Evolutionary conservation across 1,140 invertebrate species (phyloP).

Genomic region (Tetragonula clypearis): DNA sequence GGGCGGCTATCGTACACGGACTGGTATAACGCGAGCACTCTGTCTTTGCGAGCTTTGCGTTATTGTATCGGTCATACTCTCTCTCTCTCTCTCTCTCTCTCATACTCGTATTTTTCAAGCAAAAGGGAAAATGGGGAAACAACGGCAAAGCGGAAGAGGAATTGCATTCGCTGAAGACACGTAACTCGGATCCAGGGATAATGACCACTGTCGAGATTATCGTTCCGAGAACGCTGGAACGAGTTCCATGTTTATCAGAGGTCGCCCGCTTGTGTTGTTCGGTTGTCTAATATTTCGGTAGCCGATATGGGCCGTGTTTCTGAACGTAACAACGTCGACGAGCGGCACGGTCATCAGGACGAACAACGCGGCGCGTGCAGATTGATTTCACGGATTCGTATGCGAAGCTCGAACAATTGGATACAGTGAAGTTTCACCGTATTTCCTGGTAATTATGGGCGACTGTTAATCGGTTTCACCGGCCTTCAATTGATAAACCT

Average conservation of each 20-base stretch:
- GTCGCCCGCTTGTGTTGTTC: background rate
- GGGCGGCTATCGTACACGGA: conserved; percentile 38
- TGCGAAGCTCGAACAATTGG: no score
- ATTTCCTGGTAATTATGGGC: background rate
- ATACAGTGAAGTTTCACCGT: background rate
- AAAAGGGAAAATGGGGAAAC: background rate
- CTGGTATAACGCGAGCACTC: conserved; percentile 37
- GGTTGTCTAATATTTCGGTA: conserved; percentile 31
- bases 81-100: background rate
- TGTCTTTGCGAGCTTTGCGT: background rate
- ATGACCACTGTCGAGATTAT: conserved; percentile 32
- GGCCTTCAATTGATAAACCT: conserved; percentile 27
- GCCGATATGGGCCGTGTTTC: background rate
- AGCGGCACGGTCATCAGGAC: no score
- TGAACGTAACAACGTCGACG: background rate
- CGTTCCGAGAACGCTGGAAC: conserved; percentile 17
- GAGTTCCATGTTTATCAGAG: conserved; percentile 35
- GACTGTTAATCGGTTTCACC: background rate
- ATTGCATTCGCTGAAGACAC: conserved; percentile 10
- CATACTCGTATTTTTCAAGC: no score
- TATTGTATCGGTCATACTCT: background rate
- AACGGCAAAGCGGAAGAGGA: conserved; percentile 16
- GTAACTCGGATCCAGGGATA: conserved; percentile 18
- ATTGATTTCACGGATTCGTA: conserved; percentile 8
- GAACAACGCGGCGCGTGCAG: background rate